Percentiles rank a stretch among this genome's conserved stretches.
These are phyloP conservation scores for Aleiodes sp. DNA, from an alignment of 1,140 invertebrate genomes.

Conservation along the genomic window DNA sequence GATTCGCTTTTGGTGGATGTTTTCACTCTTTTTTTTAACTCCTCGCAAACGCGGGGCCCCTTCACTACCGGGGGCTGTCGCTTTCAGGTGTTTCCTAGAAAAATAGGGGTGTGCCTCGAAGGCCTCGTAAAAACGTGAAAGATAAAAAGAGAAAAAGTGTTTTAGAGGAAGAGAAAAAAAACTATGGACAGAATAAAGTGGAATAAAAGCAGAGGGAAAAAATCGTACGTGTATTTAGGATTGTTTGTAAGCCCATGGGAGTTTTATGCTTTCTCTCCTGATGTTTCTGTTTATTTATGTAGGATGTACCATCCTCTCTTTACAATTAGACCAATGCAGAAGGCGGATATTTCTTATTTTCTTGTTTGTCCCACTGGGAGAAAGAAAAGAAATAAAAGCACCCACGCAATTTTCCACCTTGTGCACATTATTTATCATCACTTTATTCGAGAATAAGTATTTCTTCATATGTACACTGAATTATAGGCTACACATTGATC, in stretches of 20 bases:
- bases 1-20: slow-evolving; percentile 20
- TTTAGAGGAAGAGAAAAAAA: not conserved
- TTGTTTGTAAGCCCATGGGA: not conserved
- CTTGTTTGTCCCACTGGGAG: not conserved
- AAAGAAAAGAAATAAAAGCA: not conserved
- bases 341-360: not conserved
- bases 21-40: slow-evolving; percentile 8
- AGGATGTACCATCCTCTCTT: not conserved
- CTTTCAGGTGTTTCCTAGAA: slow-evolving; percentile 31
- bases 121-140: slow-evolving; percentile 25
- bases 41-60: not conserved
- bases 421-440: slow-evolving; percentile 41
- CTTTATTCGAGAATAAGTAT: slow-evolving; percentile 40
- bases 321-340: slow-evolving; percentile 9
- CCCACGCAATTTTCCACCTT: slow-evolving; percentile 26
- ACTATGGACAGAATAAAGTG: not conserved
- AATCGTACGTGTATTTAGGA: not conserved
- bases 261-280: not conserved
- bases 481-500: slow-evolving; percentile 10
- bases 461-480: slow-evolving; percentile 25
- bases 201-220: not conserved
- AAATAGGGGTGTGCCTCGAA: slow-evolving; percentile 23
- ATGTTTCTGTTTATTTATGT: not conserved
- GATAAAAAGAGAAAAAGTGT: not conserved
- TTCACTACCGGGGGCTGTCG: slow-evolving; percentile 20